Conservation (phyloP, 2,888 invertebrate genomes). For the Octodonta nipae region DNA sequence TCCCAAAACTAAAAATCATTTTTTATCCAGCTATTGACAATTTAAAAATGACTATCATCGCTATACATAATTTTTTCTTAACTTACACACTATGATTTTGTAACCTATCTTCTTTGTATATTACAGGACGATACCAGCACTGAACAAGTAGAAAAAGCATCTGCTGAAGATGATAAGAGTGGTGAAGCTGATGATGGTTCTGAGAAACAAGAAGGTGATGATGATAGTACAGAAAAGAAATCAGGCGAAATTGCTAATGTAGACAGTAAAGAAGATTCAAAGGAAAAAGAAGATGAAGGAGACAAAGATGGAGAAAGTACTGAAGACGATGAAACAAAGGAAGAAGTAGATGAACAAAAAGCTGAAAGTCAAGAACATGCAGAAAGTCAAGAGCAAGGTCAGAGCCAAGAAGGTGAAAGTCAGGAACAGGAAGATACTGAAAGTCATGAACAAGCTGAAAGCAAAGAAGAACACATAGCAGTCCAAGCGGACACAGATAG, state of each 20-base stretch:
- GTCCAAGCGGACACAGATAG: slow-evolving; percentile 9
- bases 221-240: slow-evolving; percentile 11
- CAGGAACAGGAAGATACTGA: slow-evolving; percentile 14
- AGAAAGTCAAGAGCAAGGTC: slow-evolving; percentile 7
- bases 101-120: no score
- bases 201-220: slow-evolving; percentile 11
- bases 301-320: slow-evolving; percentile 9
- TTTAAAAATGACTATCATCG: no score
- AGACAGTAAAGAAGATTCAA: slow-evolving; percentile 5
- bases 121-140: no score
- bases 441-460: slow-evolving; percentile 14
- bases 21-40: no score
- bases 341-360: slow-evolving; percentile 33
- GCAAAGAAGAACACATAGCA: slow-evolving; percentile 14
- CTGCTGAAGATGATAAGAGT: slow-evolving; percentile 17
- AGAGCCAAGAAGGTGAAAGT: slow-evolving; percentile 7
- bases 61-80: no score
- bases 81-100: no score
- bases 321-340: slow-evolving; percentile 10
- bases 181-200: slow-evolving; percentile 10
- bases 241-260: slow-evolving; percentile 6
- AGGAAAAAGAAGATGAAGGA: slow-evolving; percentile 5
- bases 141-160: slow-evolving; percentile 18
- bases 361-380: slow-evolving; percentile 6
- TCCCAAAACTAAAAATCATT: no score